Conservation (phyloP, 2,113 vertebrate genomes). For the Aplodontia rufa region DNA sequence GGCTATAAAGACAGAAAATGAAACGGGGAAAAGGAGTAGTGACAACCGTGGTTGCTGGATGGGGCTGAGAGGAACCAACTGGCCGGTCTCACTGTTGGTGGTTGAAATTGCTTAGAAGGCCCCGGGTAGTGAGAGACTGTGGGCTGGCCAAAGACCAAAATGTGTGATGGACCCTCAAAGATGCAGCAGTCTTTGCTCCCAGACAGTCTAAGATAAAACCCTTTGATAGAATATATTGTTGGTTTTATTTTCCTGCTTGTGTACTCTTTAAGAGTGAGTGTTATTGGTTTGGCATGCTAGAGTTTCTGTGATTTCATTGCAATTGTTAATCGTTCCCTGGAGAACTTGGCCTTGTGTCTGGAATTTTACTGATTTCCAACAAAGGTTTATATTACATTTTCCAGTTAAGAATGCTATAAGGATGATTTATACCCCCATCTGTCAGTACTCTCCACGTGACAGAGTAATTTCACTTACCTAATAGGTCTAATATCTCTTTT, state of each 20-base stretch:
- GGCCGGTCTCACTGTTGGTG: not conserved
- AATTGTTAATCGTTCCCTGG: conserved; percentile 48
- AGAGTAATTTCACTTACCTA: conserved; percentile 67
- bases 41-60: not conserved
- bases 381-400: conserved; percentile 69
- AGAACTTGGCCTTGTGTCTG: conserved; percentile 51
- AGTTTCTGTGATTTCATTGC: conserved; percentile 39
- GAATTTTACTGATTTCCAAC: conserved; percentile 71
- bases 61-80: not conserved
- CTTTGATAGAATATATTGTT: not conserved
- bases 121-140: not conserved
- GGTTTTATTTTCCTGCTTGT: not conserved
- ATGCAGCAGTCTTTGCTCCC: not conserved
- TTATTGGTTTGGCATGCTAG: conserved; percentile 10
- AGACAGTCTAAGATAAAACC: not conserved
- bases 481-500: conserved; percentile 67
- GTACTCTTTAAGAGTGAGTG: not conserved
- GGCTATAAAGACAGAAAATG: not conserved
- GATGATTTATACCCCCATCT: conserved; percentile 65
- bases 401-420: conserved; percentile 52
- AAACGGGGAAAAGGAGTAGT: not conserved
- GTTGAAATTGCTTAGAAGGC: not conserved
- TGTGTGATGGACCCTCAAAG: not conserved
- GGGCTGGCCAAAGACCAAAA: not conserved
- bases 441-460: conserved; percentile 56